Evolutionary conservation across 2,113 vertebrate genomes (phyloP), one percentile per base, ranked within the genome.

Genomic region (Salminus brasiliensis): DNA sequence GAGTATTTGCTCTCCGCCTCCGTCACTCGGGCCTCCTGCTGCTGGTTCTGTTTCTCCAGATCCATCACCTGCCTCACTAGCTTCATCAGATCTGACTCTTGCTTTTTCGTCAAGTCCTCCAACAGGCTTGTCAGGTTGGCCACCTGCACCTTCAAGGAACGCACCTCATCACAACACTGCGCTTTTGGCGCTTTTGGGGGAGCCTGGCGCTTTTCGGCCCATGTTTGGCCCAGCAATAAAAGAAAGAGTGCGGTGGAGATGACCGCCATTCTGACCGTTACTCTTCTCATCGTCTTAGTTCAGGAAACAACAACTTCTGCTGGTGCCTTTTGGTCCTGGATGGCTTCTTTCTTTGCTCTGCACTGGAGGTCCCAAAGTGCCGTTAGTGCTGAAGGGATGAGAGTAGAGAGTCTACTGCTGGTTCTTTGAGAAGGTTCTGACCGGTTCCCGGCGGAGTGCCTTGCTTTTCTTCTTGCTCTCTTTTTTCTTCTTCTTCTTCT

Each of bases 1-100:
- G 96, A 99, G 90, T 96, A 98, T 80, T 96, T 98, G 93, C 95
- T 95, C 92, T 99, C 97, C 0, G 94, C 97, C 0, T 96, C 96
- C 0, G 91, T 87, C 72, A 99, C 94, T 15, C 97, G 92, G 0
- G 90, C 85, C 85, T 97, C 95, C 82, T 96, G 92, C 86, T 93
- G 94, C 87, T 94, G 94, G 89, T 93, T 90, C 81, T 83, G 92
- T 74, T 95, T 92, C 79, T 98, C 96, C 91, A 98, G 92, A 76
- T 98, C 94, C 94, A 96, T 95, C 86, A 97, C 93, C 93, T 98
- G 95, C 93, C 94, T 93, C 66, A 95, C 90, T 18, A 98, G 88
- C 0, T 87, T 94, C 76, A 94, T 93, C 91, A 96, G 89, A 89
- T 97, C 96, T 0, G 86, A 80, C 77, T 98, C 96, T 89, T 98